Evolutionary conservation across 2,888 invertebrate genomes (phyloP).

Genomic region (Chrysotoxum bicinctum): DNA sequence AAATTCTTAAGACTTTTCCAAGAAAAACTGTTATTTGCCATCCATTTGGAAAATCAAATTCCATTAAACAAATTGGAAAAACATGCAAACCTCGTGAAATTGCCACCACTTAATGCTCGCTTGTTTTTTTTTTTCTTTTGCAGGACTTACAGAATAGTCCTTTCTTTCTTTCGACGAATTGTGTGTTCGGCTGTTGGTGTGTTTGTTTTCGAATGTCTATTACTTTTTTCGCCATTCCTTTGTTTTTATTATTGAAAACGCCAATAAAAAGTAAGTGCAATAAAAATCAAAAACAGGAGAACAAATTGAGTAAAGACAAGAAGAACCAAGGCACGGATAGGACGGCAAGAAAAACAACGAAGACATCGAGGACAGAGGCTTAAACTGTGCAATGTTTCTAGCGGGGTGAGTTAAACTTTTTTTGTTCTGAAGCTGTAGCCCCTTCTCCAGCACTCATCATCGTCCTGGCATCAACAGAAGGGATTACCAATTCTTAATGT

Average conservation of each 20-base stretch:
- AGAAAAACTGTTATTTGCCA: conserved; percentile 74
- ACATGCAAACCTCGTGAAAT: conserved; percentile 76
- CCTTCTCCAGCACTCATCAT: background rate
- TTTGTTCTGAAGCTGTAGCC: background rate
- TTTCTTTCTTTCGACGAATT: background rate
- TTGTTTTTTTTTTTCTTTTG: conserved; percentile 4
- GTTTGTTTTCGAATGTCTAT: conserved; percentile 32
- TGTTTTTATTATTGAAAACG: conserved; percentile 71
- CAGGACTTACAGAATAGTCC: conserved; percentile 55
- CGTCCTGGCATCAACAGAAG: conserved; percentile 62
- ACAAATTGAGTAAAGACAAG: conserved; percentile 69
- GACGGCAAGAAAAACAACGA: background rate
- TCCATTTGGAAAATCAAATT: conserved; percentile 78
- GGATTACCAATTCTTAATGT: conserved; percentile 73
- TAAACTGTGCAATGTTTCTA: conserved; percentile 1
- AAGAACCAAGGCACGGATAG: conserved; percentile 3
- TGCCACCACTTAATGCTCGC: conserved; percentile 70
- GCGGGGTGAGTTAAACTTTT: conserved; percentile 51
- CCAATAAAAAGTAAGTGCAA: conserved; percentile 71
- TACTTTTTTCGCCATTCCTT: conserved; percentile 31
- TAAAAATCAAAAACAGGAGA: conserved; percentile 72
- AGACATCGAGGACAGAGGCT: conserved; percentile 23
- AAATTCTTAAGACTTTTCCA: conserved; percentile 39
- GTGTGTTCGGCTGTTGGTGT: conserved; percentile 10
- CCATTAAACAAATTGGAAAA: conserved; percentile 78